Base-by-base conservation (phyloP, 2,113 vertebrate genomes). In the Mandrillus leucophaeus region DNA sequence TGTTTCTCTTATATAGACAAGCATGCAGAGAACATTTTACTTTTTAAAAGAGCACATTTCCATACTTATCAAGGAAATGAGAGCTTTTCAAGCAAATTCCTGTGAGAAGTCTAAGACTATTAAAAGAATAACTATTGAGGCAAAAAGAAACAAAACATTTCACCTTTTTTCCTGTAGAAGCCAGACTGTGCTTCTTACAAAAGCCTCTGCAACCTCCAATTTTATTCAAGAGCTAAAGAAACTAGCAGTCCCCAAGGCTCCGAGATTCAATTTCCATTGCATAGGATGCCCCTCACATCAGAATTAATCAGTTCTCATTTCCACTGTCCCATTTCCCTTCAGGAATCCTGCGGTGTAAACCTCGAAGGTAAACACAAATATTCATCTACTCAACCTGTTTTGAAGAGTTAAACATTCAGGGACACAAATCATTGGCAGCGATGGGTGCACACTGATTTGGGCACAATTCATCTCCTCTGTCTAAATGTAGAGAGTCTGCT, bases 11-110 rank as follows among this genome's bases (percentile, higher is more conserved):
- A 35, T 88, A 80, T 35, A 97, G 90, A 95, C 76, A 97, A 96
- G 84, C 35, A 38, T 72, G 25, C 70, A 92, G 81, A 96, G 96
- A 95, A 82, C 48, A 91, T 95, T 97, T 94, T 92, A 72, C 66
- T 91, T 35, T 45, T 81, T 86, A 82, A 86, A 98, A 98, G 96
- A n/a, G 89, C 96, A 22, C 88, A 30, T 43, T 92, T 88, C 68
- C 88, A 97, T 97, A 98, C 59, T 90, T 96, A 97, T 96, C 87
- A 97, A 97, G 84, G 48, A 97, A 97, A 93, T 97, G 79, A 98
- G 98, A 97, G 68, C 79, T 95, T 97, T 70, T 0, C 40, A 97
- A 70, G 73, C 59, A 95, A 22, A 95, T 80, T 84, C 27, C 94
- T 52, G 35, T 97, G 91, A 96, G 97, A 93, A 96, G 70, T 89